Evolutionary conservation across 2,797 vertebrate species (phyloP).

Genomic region (Sebastes taczanowskii): DNA sequence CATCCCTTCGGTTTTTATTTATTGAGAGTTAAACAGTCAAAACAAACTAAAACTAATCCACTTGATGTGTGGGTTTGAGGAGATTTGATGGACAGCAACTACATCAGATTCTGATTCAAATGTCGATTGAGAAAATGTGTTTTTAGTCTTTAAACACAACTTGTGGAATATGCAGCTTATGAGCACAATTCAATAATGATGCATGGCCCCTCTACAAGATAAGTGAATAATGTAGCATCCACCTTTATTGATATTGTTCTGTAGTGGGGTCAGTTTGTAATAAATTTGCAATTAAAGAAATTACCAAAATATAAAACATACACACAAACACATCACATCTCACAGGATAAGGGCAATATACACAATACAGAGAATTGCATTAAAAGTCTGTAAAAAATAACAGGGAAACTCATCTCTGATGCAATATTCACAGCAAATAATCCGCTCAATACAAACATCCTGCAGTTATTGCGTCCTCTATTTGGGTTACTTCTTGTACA

Average conservation of each 20-base stretch:
- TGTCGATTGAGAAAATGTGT: rapidly evolving
- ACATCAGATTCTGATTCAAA: neutral
- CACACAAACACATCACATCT: too few relatives aligned
- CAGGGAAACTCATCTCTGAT: neutral
- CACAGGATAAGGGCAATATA: too few relatives aligned
- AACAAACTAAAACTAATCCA: neutral
- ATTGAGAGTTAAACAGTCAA: neutral
- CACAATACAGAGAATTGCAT: neutral
- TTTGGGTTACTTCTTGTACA: too few relatives aligned
- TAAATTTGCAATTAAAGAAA: neutral
- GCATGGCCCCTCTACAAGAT: neutral
- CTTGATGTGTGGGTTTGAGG: neutral
- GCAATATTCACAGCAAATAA: neutral
- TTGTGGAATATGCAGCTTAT: neutral
- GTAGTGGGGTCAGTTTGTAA: too few relatives aligned
- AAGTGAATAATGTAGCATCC: neutral
- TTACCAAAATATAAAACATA: neutral
- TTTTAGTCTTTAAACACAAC: neutral
- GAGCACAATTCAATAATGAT: neutral
- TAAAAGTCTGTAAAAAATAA: neutral
- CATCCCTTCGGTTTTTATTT: neutral
- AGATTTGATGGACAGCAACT: neutral
- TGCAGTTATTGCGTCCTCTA: too few relatives aligned
- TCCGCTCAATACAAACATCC: neutral
- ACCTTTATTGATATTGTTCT: neutral